A percentile compares a stretch with the other conserved stretches of the same genome.
These are phyloP conservation scores for Ptychoptera contaminata DNA, from an alignment of 2,888 invertebrate species.

Conservation along the genomic window DNA sequence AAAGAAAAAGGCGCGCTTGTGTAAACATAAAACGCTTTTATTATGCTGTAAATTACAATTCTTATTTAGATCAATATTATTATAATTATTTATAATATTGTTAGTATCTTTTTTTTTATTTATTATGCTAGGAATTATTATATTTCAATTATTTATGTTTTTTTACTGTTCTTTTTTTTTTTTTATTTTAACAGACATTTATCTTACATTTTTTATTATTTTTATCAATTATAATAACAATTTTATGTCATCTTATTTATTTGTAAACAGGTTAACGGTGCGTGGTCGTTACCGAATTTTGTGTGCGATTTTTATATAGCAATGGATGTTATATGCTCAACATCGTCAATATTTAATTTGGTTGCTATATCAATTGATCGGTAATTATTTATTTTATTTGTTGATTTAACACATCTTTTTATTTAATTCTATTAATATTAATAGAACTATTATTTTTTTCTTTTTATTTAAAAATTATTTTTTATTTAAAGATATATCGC, in stretches of 20 bases:
- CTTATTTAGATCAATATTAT: too few relatives aligned
- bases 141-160: too few relatives aligned
- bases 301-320: conserved; percentile 96
- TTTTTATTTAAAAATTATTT: conserved; percentile 4
- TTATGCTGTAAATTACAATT: too few relatives aligned
- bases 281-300: conserved; percentile 79
- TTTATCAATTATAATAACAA: too few relatives aligned
- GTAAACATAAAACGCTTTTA: too few relatives aligned
- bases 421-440: not conserved
- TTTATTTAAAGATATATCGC: conserved; percentile 79
- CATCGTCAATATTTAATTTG: conserved; percentile 94
- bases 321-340: conserved; percentile 94
- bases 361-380: conserved; percentile 97
- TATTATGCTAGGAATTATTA: too few relatives aligned
- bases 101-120: too few relatives aligned
- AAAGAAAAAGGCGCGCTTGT: too few relatives aligned
- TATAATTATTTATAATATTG: too few relatives aligned
- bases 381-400: conserved; percentile 36
- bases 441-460: not conserved
- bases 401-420: not conserved
- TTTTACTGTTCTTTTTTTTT: too few relatives aligned
- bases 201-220: conserved; percentile 3
- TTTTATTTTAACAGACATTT: not conserved
- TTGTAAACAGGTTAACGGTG: conserved; percentile 62
- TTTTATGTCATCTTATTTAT: too few relatives aligned